Evolutionary conservation across 2,113 vertebrate species (phyloP).

Genomic region (Sander vitreus): DNA sequence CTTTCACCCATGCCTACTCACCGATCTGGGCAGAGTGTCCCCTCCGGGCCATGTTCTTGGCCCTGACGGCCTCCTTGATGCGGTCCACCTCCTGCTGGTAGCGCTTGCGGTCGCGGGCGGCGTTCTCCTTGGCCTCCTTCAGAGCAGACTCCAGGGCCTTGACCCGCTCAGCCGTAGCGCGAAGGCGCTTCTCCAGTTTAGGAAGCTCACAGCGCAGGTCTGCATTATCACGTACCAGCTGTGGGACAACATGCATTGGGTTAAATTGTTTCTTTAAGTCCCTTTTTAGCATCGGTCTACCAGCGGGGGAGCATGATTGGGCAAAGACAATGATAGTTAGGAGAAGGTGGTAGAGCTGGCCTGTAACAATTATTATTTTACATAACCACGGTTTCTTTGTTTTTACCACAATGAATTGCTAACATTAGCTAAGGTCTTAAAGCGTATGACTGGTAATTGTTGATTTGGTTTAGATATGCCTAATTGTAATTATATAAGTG

Average conservation of each 20-base stretch:
- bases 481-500: too few species aligned
- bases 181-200: constrained; percentile 96
- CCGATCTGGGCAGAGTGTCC: constrained; percentile 97
- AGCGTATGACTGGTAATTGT: too few species aligned
- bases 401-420: too few species aligned
- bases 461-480: too few species aligned
- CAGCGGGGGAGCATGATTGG: not conserved
- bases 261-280: not conserved
- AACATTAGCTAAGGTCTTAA: too few species aligned
- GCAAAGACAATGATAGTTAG: not conserved
- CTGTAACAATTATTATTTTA: too few species aligned
- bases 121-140: constrained; percentile 98
- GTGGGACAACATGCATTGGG: not conserved
- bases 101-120: constrained; percentile 94
- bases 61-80: constrained; percentile 97
- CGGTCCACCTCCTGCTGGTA: constrained; percentile 98
- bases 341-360: too few species aligned
- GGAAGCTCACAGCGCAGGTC: constrained; percentile 98
- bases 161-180: constrained; percentile 96
- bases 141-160: constrained; percentile 97
- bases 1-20: constrained; percentile 56
- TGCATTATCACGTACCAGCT: constrained; percentile 99
- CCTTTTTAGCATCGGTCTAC: not conserved
- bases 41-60: constrained; percentile 98
- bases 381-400: too few species aligned